Evolutionary conservation across 92 coral and sea anemone species (phyloP).

Genomic region (Phenganax stokvisi): DNA sequence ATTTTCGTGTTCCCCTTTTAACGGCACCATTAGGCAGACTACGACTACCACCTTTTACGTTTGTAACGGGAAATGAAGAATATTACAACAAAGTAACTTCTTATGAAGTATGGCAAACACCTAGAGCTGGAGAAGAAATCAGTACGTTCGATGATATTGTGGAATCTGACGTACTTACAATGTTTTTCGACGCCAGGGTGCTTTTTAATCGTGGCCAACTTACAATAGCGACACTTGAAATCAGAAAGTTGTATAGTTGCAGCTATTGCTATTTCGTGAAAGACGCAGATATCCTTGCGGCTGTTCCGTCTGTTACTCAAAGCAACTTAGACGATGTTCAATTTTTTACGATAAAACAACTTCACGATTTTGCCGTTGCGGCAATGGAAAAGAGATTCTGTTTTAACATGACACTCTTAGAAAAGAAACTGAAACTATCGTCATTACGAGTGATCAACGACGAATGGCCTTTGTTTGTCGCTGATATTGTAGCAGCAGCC

Average conservation of each 20-base stretch:
- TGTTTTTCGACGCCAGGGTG: neutral
- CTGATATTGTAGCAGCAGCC: slow-evolving; percentile 2
- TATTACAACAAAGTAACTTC: neutral
- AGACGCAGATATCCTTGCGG: neutral
- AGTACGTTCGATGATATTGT: neutral
- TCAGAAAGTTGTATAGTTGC: neutral
- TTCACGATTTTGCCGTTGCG: slow-evolving; percentile 7
- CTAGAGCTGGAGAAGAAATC: neutral
- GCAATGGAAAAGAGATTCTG: slow-evolving; percentile 20
- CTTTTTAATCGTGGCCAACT: neutral
- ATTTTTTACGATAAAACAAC: neutral
- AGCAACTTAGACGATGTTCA: neutral
- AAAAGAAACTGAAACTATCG: neutral
- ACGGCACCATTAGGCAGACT: neutral
- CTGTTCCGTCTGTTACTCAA: neutral
- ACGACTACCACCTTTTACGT: neutral
- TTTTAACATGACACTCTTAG: slow-evolving; percentile 18
- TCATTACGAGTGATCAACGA: slow-evolving; percentile 4
- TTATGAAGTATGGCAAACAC: slow-evolving; percentile 14
- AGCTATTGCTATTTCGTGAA: neutral
- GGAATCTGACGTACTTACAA: neutral
- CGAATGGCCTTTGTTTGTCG: neutral
- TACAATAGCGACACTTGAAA: neutral
- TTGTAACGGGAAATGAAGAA: neutral
- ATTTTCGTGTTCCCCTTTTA: neutral